Base-by-base conservation (phyloP, 2,797 vertebrate species). In the Anisognathus igniventris region DNA sequence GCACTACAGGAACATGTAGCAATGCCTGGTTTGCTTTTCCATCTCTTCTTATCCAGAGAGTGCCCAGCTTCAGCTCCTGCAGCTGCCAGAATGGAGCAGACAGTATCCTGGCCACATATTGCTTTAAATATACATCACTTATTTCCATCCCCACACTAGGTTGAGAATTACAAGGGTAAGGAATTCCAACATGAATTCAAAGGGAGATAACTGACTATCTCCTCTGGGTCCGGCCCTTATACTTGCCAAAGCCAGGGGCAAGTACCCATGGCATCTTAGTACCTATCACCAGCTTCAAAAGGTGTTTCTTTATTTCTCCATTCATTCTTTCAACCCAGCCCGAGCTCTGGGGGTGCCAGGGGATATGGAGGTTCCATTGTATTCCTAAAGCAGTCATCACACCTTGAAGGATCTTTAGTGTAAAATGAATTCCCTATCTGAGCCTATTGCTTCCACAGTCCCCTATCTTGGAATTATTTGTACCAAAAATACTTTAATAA, bases 31-130 rank as follows among this genome's bases (percentile, higher is more conserved):
- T 64, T 56, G 37, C 79, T 65, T 31, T 56, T 28, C 13, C 28
- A 73, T 31, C 39, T 61, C 60, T 35, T 40, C 18, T 82, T 12
- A 75, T 5, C 27, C 5, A 0, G 3, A 37, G 10, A 77, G 8
- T 25, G 58, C 33, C 25, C n/a, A 54, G 17, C 23, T 48, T 28
- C 23, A 45, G 67, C 71, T 82, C 45, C 62, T 47, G 39, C 0
- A 4, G 40, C 12, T 0, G 0, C 19, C 9, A 7, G 30, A 56
- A 30, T 0, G 0, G 37, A 51, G 28, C 12, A 3, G 31, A 48
- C 8, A 78, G 8, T 7, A 65, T 4, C 17, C 40, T 39, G 40
- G 40, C 33, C 50, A 39, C 11, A 24, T 8, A 39, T 7, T 31
- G 14, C 12, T 47, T 45, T 18, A 47, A 39, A 37, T 56, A 66